These are phyloP conservation scores for Rhabditophanes sp. DNA, from an alignment of 2,888 invertebrate genomes.

Conservation along the genomic window DNA sequence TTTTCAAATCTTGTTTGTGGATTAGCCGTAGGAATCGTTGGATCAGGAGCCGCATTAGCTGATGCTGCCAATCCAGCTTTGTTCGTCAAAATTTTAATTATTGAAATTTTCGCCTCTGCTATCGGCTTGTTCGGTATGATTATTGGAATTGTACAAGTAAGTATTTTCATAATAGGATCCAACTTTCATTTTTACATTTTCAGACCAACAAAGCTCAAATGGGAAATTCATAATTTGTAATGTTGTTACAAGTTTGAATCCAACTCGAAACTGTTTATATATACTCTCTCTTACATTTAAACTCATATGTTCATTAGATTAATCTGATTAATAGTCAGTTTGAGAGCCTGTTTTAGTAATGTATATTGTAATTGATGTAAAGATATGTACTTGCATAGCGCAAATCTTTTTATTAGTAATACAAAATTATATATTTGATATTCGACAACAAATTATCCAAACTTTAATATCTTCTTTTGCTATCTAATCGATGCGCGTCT, in stretches of 20 bases:
- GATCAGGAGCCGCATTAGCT: slow-evolving; percentile 85
- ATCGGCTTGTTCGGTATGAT: slow-evolving; percentile 96
- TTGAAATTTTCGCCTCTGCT: slow-evolving; percentile 96
- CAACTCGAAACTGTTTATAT: too few species aligned
- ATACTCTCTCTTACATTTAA: too few species aligned
- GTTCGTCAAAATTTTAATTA: slow-evolving; percentile 92
- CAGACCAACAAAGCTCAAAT: slow-evolving; percentile 14
- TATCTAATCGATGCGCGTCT: too few species aligned
- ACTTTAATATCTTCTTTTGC: slow-evolving; percentile 1
- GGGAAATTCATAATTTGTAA: too few species aligned
- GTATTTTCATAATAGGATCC: slow-evolving; percentile 45
- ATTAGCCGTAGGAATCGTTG: slow-evolving; percentile 89
- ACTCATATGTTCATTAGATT: too few species aligned
- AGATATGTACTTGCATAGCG: too few species aligned
- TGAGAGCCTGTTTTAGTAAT: too few species aligned
- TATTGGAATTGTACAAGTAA: slow-evolving; percentile 60
- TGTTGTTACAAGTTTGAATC: too few species aligned
- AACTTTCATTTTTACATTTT: slow-evolving; percentile 4
- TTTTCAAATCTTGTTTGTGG: slow-evolving; percentile 89
- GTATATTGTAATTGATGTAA: slow-evolving; percentile 5
- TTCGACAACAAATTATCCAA: background rate
- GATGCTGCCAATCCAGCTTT: slow-evolving; percentile 90
- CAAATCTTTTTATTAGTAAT: too few species aligned
- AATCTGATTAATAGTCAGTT: too few species aligned
- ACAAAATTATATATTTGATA: slow-evolving; percentile 1